Evolutionary conservation across 2,797 vertebrate genomes (phyloP), one percentile per base, ranked within the genome.

Genomic region (Sebastes minor): DNA sequence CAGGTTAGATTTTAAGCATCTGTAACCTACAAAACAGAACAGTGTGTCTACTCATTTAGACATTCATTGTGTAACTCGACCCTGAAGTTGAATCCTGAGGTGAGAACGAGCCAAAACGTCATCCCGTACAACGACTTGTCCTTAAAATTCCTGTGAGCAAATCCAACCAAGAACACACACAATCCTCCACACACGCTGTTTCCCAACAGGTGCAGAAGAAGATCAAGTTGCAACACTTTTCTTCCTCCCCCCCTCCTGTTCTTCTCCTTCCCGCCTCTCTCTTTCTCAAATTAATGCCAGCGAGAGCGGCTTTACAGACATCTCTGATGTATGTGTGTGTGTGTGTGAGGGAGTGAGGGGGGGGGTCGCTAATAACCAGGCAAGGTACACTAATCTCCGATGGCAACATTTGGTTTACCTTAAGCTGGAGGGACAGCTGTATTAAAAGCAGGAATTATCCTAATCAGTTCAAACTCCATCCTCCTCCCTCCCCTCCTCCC

Each of bases 331-430:
- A 94, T 91, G 91, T 90, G 91, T 92, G 93, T 63, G 63, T 35
- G 33, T 63, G 66, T 46, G 42, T 16, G 42, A 18, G 42, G 42
- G 42, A 46, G 42, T 74, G 69, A 89, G 93, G 93, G 93, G 93
- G 93, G 91, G 94, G 95, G 66, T 96, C 95, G 95, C 97, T 98
- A 97, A 97, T 98, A 98, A 97, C 97, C 96, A 96, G 97, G 87
- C 97, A 97, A 98, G 97, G 97, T 98, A 98, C 97, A 97, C 97
- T 98, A 98, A 99, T 98, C 98, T 99, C 97, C 97, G 89, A 97
- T 97, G 97, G 97, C 97, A 98, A 98, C 98, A 99, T 98, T 99
- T 98, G 98, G 97, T 98, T 98, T 98, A 98, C 98, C 97, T 99
- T 99, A 98, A 98, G 97, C 97, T 97, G 96, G 96, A 98, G 96